Percentiles rank a stretch among this genome's conserved stretches.
Conservation (phyloP, 2,113 vertebrate species). For the Eulacestoma nigropectus region DNA sequence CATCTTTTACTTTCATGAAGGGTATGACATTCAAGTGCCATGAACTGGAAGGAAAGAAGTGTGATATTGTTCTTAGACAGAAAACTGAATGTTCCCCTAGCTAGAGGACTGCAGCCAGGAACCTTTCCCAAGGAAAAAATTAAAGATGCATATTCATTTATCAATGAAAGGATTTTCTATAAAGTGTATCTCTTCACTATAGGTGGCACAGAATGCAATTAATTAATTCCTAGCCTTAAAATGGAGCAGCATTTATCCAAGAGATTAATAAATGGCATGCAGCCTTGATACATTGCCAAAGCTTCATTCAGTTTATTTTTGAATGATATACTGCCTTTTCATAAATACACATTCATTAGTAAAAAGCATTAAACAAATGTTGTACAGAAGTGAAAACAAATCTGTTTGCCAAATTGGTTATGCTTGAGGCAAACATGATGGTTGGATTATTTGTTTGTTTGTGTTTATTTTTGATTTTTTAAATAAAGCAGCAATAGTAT, state of each 20-base stretch:
- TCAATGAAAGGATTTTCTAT: constrained; percentile 6
- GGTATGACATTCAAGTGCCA: constrained; percentile 18
- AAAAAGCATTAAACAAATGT: constrained; percentile 44
- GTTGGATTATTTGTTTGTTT: neutral
- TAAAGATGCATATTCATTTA: constrained; percentile 37
- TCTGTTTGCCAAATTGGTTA: constrained; percentile 39
- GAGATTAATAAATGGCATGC: constrained; percentile 38
- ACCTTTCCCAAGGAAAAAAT: constrained; percentile 42
- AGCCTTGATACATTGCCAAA: neutral
- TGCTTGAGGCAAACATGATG: neutral
- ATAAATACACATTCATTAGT: constrained; percentile 45
- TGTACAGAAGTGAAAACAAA: constrained; percentile 38
- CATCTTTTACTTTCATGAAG: neutral
- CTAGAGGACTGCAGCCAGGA: constrained; percentile 9
- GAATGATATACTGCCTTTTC: constrained; percentile 31
- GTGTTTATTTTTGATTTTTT: neutral
- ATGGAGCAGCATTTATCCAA: constrained; percentile 22
- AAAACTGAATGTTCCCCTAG: constrained; percentile 9
- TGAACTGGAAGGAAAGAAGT: constrained; percentile 30
- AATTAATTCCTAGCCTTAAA: constrained; percentile 54
- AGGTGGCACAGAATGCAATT: constrained; percentile 48
- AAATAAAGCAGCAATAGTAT: neutral
- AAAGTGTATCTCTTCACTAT: neutral
- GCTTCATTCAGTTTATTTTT: neutral
- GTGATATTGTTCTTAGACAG: constrained; percentile 22